Evolutionary conservation across 2,113 vertebrate species (phyloP), one percentile per base, ranked within the genome.

Genomic region (Rhinolophus ferrumequinum): DNA sequence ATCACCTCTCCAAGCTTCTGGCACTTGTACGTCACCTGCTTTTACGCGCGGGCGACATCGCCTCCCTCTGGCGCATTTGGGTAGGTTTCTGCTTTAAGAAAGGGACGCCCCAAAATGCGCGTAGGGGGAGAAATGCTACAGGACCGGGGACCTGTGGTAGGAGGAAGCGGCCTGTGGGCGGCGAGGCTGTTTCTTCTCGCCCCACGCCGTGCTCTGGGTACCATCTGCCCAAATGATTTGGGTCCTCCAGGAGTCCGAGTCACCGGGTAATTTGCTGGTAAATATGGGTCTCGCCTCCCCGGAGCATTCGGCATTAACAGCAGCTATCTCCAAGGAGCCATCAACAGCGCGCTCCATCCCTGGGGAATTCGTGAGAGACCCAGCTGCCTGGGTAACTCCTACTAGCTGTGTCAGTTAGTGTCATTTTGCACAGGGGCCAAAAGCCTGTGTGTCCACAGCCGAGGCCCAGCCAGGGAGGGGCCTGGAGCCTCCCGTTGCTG

Each of bases 401-500:
- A 8, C 21, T 19, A 8, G 30, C 24, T 60, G 56, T 44, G 33
- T 77, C 30, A 6, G 14, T 13, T 60, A n/a, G 41, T 30, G 5
- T n/a, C 52, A 12, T 9, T 87, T 22, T 8, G 35, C 60, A 26
- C 15, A 19, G 30, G 15, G 16, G 8, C 35, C 72, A 47, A 28
- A 54, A 62, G 24, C 28, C 52, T 1, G 7, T 0, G 18, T 8
- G 2, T 26, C 54, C 56, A 16, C 33, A 6, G 8, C 6, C 1
- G 2, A 77, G 52, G 21, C 50, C 60, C n/a, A 47, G 60, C 26
- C 44, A 50, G 5, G 60, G 60, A 62, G 24, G 24, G 33, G 16
- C 88, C 50, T 6, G 44, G 35, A 69, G 35, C 52, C 14, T 21
- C 15, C 8, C 2, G 6, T 7, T 19, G 28, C 64, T 33, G 28